Base-by-base conservation (phyloP, 1,140 invertebrate genomes). In the Achroia grisella region DNA sequence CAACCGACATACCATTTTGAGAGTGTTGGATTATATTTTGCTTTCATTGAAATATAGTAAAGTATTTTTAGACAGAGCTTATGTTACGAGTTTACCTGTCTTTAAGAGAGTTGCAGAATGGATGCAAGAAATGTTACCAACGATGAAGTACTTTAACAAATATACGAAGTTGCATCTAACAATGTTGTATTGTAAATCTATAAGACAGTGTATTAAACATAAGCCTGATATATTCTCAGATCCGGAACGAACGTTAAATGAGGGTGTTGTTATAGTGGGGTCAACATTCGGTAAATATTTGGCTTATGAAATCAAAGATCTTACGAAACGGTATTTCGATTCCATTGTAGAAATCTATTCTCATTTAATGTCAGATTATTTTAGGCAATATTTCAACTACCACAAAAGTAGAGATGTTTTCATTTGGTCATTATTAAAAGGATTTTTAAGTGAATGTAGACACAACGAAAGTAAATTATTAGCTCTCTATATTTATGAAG, bases 91-190 rank as follows among this genome's bases (percentile, higher is more conserved):
- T 15, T 45, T 71, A 17, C 52, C 59, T 27, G 52, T 75, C 4
- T 54, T 75, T 28, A 58, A 73, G 44, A 53, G 30, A 35, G 36
- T 75, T 12, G 39, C 63, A 4, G 40, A 23, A 9, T 62, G 61
- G 33, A 40, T 73, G 36, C 54, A 53, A 2, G 48, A 49, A n/a
- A 10, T 61, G n/a, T 41, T 73, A 10, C 55, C 66, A 0, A 51
- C 62, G 9, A 61, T 69, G 17, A 40, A 50, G 30, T 45, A 66
- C 39, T 69, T 77, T 8, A 30, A 39, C 6, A 46, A 34, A 13
- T 77, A 70, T 28, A 53, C 59, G 0, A 31, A 51, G 10, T 52
- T 80, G 14, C 65, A 75, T 37, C 46, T 73, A n/a, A 73, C 57
- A 9, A 71, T 73, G 60, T 42, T 68, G 8, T 80, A 71, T 43